Conservation (phyloP, 2,113 vertebrate species). For the Rhadina sibilatrix region DNA sequence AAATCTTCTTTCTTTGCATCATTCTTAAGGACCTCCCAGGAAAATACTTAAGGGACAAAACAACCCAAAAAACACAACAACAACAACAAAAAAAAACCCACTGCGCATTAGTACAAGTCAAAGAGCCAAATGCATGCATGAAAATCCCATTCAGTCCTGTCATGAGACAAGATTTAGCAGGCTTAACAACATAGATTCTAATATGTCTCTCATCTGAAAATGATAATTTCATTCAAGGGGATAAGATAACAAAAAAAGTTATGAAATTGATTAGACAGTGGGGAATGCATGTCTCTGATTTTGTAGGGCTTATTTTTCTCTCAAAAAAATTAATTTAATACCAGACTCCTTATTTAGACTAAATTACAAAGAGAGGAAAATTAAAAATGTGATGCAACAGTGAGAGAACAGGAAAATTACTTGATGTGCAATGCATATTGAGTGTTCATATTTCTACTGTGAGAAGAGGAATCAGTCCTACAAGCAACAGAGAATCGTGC, state of each 20-base stretch:
- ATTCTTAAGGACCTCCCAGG: neutral
- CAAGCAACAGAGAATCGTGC: neutral
- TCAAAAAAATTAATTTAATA: constrained; percentile 20
- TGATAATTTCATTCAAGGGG: neutral
- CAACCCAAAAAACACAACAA: no score
- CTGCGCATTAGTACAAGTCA: neutral
- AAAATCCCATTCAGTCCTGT: neutral
- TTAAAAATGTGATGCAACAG: constrained; percentile 14
- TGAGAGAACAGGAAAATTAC: constrained; percentile 15
- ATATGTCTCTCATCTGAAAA: neutral
- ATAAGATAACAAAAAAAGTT: neutral
- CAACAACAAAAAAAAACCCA: neutral
- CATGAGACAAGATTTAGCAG: neutral
- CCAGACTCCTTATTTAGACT: constrained; percentile 15
- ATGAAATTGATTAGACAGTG: neutral
- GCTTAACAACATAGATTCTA: neutral
- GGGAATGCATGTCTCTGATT: neutral
- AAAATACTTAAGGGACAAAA: neutral
- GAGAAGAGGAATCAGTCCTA: neutral
- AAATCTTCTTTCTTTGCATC: neutral
- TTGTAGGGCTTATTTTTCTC: neutral
- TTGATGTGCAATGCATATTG: constrained; percentile 15
- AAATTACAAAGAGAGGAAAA: neutral
- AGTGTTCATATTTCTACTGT: neutral
- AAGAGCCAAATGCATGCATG: neutral